A percentile compares a stretch with the other conserved stretches of the same genome.
These are phyloP conservation scores for Melipona beecheii DNA, from an alignment of 2,888 invertebrate genomes.

Conservation along the genomic window DNA sequence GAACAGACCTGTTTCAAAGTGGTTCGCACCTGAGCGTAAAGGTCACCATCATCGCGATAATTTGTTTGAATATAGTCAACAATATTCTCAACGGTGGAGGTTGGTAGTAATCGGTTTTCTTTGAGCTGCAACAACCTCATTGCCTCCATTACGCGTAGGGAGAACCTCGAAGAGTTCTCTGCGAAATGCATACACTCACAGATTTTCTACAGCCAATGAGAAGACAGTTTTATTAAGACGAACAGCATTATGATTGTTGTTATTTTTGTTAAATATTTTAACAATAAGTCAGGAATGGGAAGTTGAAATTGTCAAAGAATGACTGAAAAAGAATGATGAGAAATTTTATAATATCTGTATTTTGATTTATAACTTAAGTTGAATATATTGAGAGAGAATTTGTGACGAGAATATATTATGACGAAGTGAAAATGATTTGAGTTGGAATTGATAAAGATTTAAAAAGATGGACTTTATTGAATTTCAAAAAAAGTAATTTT, in stretches of 20 bases:
- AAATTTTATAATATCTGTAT: neutral
- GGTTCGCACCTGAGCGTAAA: slow-evolving; percentile 75
- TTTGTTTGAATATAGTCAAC: slow-evolving; percentile 65
- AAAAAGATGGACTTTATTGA: neutral
- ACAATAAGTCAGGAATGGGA: neutral
- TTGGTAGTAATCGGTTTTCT: slow-evolving; percentile 35
- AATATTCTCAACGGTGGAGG: slow-evolving; percentile 67
- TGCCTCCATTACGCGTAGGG: slow-evolving; percentile 74
- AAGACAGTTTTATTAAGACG: neutral
- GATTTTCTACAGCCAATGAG: slow-evolving; percentile 10
- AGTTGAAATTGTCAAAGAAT: neutral
- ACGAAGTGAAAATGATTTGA: neutral
- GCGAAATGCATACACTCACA: slow-evolving; percentile 52
- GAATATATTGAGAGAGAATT: neutral
- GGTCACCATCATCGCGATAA: slow-evolving; percentile 71
- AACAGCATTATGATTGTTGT: neutral
- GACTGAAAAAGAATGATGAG: neutral
- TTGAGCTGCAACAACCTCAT: slow-evolving; percentile 67
- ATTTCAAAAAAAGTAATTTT: neutral
- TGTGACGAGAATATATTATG: neutral
- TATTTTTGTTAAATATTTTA: neutral
- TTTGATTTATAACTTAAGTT: neutral
- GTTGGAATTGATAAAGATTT: neutral
- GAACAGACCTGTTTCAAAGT: slow-evolving; percentile 68
- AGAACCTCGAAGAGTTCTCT: slow-evolving; percentile 69